Base-by-base conservation (phyloP, 2,113 vertebrate species). In the Cyprinodon brontotheroides region DNA sequence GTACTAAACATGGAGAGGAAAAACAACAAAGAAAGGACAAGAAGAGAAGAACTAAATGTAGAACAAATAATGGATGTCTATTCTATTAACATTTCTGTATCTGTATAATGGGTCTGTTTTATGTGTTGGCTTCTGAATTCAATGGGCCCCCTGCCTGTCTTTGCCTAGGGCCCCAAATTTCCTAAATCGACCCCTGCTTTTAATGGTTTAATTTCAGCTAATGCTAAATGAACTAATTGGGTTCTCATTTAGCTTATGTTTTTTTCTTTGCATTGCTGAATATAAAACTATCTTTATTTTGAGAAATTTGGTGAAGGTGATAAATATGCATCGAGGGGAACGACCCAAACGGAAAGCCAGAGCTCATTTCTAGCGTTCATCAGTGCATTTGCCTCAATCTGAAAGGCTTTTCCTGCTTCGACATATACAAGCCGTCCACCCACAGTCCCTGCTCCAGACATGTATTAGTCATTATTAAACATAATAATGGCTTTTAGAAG, bases 401-500 rank as follows among this genome's bases (percentile, higher is more conserved):
- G 74, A 79, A 15, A 76, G 41, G 62, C 60, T 50, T 12, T 29
- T 43, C 48, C 78, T 53, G 70, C 86, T 57, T 75, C 62, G 14
- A 40, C 53, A 66, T 68, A 61, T 65, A 57, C 41, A 65, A 41
- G 65, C 79, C 38, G 59, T 60, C 70, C 77, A 53, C 82, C 71
- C 61, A 61, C 72, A 75, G 37, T n/a, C 78, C 62, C 67, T 64
- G 59, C 82, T 70, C 73, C 17, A 68, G 77, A 86, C 89, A 90
- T 92, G 83, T 87, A 93, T 92, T 92, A 93, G 91, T 93, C 91
- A 94, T 95, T 94, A 93, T 94, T 93, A 94, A 93, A 93, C 89
- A 93, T 93, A 93, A 93, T 93, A 93, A 94, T 92, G 93, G 93
- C 92, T 93, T 93, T 94, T 93, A 93, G 86, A 89, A 93, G 93